These are phyloP conservation scores for Nautilus pompilius DNA, from an alignment of 1,140 invertebrate species.

Conservation along the genomic window DNA sequence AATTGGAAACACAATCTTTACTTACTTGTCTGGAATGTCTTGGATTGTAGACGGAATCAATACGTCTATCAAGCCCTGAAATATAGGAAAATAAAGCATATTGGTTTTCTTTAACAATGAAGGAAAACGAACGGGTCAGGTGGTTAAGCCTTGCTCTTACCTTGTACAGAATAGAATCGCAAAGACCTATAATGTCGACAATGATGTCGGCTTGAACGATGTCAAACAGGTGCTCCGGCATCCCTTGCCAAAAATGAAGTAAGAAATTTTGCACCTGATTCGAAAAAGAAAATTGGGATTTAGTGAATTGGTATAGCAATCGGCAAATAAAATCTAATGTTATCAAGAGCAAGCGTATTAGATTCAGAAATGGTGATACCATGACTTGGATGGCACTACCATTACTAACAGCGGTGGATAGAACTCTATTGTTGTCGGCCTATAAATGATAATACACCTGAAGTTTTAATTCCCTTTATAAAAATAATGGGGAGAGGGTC, in stretches of 20 bases:
- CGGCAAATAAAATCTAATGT: not conserved
- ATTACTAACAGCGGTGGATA: no score
- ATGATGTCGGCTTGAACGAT: constrained; percentile 54
- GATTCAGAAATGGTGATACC: no score
- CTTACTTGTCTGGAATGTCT: constrained; percentile 48
- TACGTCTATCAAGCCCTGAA: constrained; percentile 53
- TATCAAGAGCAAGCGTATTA: no score
- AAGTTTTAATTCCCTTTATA: no score
- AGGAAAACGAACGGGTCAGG: not conserved
- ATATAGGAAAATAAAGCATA: constrained; percentile 7
- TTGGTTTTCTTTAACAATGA: not conserved
- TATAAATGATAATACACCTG: no score
- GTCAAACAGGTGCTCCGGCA: constrained; percentile 58
- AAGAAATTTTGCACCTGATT: constrained; percentile 59
- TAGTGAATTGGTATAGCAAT: no score
- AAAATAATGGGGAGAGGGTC: no score
- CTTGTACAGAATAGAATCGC: constrained; percentile 61
- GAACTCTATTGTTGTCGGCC: no score
- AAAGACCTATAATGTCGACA: constrained; percentile 58
- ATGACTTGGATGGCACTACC: no score
- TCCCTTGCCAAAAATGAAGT: constrained; percentile 62
- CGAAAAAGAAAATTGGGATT: not conserved
- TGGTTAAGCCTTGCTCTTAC: constrained; percentile 22
- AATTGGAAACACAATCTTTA: not conserved
- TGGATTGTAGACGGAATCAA: constrained; percentile 59